Conservation (phyloP, 2,113 vertebrate genomes). For the Gymnocephalus cernua region DNA sequence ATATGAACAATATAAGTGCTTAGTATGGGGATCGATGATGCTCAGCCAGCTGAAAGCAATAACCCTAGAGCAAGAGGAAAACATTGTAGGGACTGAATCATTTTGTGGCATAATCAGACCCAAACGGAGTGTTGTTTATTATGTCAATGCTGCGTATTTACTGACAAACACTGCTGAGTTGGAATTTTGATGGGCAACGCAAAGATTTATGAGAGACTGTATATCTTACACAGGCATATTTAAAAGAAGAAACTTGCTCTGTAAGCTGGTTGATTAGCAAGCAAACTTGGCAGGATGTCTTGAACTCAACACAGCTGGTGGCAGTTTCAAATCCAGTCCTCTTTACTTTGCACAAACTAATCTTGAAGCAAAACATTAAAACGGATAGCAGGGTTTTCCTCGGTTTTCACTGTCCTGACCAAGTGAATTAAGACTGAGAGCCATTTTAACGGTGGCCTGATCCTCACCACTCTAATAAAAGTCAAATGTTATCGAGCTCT, state of each 20-base stretch:
- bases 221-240: conserved; percentile 50
- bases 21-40: conserved; percentile 43
- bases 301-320: conserved; percentile 53
- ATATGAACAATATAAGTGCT: conserved; percentile 26
- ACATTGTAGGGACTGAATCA: conserved; percentile 38
- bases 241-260: conserved; percentile 28
- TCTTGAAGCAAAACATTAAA: conserved; percentile 28
- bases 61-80: conserved; percentile 42
- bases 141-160: conserved; percentile 51
- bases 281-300: conserved; percentile 43
- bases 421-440: conserved; percentile 40
- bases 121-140: conserved; percentile 57
- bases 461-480: conserved; percentile 65
- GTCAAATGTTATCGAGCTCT: conserved; percentile 70
- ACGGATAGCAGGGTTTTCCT: conserved; percentile 14
- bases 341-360: conserved; percentile 22
- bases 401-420: conserved; percentile 18
- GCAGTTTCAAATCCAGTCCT: conserved; percentile 41
- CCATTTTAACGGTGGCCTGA: conserved; percentile 56
- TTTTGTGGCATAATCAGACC: conserved; percentile 44
- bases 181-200: conserved; percentile 33
- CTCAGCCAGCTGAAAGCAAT: conserved; percentile 62
- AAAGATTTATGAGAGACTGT: conserved; percentile 49
- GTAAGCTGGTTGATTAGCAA: conserved; percentile 41
- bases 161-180: conserved; percentile 61